Evolutionary conservation across 64 coral and sea anemone genomes (phyloP), one percentile per base, ranked within the genome.

Genomic region (Acropora yongei): DNA sequence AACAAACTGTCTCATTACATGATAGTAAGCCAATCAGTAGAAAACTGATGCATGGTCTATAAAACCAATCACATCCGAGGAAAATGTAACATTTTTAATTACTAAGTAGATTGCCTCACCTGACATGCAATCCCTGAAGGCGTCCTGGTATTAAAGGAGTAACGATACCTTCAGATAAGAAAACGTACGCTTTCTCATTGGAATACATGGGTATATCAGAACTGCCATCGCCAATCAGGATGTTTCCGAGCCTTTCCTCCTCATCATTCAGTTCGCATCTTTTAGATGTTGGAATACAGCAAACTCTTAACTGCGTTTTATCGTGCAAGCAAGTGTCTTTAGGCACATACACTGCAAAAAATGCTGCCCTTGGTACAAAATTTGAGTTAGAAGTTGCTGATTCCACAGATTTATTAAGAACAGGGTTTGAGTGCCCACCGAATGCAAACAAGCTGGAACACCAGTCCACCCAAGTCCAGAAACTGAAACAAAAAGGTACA

Each of bases 341-440:
- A 18, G 80, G 80, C 44, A 83, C 41, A 67, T 42, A 83, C 45
- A 60, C 80, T 7, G 80, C 61, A 46, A 83, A 83, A 83, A 68
- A 63, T 83, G 58, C 80, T 43, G 16, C 58, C 46, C 47, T 63
- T 8, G 5, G 30, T 5, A 46, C 58, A 7, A 13, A 45, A 18
- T n/a, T 3, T 18, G 53, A 60, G 57, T 43, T 42, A 14, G 6
- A 44, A 6, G 0, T 55, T 5, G 51, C 51, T 55, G 51, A 55
- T 9, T 55, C 4, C 51, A 55, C 51, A 55, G 51, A 0, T 55
- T 9, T 5, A 55, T 55, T 0, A 55, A 4, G 2, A 8, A 0
- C 0, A 30, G 30, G 30, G 30, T 30, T 30, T 30, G 30, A 30
- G 30, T 30, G 30, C 30, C 30, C 0, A 30, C 30, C 2, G 0